A percentile compares a stretch with the other conserved stretches of the same genome.
Conservation (phyloP, 2,888 invertebrate species). For the Megalurothrips usitatus region DNA sequence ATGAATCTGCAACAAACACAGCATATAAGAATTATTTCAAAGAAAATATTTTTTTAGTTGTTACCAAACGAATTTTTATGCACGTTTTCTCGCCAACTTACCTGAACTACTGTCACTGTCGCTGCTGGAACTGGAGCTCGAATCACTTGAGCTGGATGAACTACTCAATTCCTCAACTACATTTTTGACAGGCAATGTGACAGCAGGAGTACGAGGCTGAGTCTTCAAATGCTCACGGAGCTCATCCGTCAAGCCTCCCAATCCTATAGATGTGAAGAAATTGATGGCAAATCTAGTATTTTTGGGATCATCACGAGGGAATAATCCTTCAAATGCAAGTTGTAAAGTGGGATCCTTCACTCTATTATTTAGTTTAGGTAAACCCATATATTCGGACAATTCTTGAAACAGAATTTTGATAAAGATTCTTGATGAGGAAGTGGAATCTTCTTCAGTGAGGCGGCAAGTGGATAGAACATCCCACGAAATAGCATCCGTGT, state of each 20-base stretch:
- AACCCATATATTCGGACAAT: constrained; percentile 91
- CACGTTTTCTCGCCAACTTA: background rate
- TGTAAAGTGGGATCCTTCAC: constrained; percentile 87
- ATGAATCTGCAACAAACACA: constrained; percentile 27
- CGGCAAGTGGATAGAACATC: constrained; percentile 83
- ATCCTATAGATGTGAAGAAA: constrained; percentile 94
- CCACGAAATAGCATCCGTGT: constrained; percentile 97
- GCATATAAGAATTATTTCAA: background rate
- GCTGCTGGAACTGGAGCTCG: constrained; percentile 35
- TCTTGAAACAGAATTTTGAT: constrained; percentile 97
- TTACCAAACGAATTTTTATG: too few species aligned
- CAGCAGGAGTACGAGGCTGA: constrained; percentile 56
- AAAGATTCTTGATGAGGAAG: constrained; percentile 94
- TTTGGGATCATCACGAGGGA: constrained; percentile 92
- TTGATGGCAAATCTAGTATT: constrained; percentile 97
- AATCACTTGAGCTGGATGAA: constrained; percentile 38
- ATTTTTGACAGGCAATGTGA: constrained; percentile 44
- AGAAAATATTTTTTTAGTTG: background rate
- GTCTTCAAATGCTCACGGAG: constrained; percentile 81
- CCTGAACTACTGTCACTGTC: constrained; percentile 38
- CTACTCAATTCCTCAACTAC: constrained; percentile 42
- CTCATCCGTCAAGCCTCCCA: constrained; percentile 94
- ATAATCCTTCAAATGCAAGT: constrained; percentile 81
- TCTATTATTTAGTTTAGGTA: constrained; percentile 83
- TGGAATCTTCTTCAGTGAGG: constrained; percentile 95